These are phyloP conservation scores for Hycleus cichorii DNA, from an alignment of 1,140 invertebrate genomes.

Conservation along the genomic window DNA sequence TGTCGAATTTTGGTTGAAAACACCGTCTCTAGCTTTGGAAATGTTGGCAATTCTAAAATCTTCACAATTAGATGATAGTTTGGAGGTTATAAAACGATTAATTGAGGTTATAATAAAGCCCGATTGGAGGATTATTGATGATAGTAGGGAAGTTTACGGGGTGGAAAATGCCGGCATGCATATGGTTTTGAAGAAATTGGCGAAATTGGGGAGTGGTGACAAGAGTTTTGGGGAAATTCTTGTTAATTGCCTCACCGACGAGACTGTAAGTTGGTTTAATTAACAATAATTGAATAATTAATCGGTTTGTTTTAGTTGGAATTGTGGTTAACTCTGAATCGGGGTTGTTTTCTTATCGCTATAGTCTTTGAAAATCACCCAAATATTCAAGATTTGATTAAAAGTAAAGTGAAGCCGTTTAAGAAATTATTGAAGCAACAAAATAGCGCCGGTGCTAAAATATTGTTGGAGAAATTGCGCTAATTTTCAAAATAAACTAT, in stretches of 20 bases:
- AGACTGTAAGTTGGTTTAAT: constrained; percentile 46
- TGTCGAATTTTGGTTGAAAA: constrained; percentile 58
- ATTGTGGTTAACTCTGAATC: constrained; percentile 50
- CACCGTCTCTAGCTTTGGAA: constrained; percentile 60
- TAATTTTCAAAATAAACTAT: too few species aligned
- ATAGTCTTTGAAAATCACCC: constrained; percentile 45
- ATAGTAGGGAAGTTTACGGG: constrained; percentile 46
- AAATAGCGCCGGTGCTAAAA: constrained; percentile 43
- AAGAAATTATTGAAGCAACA: constrained; percentile 39
- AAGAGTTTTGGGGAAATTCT: constrained; percentile 45
- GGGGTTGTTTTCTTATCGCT: constrained; percentile 55
- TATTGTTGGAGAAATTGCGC: constrained; percentile 47
- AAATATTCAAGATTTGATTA: constrained; percentile 26
- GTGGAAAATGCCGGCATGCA: constrained; percentile 78
- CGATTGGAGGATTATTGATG: constrained; percentile 41
- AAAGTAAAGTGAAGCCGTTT: constrained; percentile 28
- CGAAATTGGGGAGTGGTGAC: constrained; percentile 51
- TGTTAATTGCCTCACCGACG: constrained; percentile 43
- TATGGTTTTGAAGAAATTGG: constrained; percentile 71
- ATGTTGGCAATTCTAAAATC: constrained; percentile 62
- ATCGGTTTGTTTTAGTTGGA: constrained; percentile 38
- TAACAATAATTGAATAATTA: not conserved
- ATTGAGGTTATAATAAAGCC: constrained; percentile 42
- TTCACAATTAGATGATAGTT: constrained; percentile 34
- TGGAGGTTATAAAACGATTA: constrained; percentile 43